These are phyloP conservation scores for Nomada lathburiana DNA, from an alignment of 2,888 invertebrate genomes.

Conservation along the genomic window DNA sequence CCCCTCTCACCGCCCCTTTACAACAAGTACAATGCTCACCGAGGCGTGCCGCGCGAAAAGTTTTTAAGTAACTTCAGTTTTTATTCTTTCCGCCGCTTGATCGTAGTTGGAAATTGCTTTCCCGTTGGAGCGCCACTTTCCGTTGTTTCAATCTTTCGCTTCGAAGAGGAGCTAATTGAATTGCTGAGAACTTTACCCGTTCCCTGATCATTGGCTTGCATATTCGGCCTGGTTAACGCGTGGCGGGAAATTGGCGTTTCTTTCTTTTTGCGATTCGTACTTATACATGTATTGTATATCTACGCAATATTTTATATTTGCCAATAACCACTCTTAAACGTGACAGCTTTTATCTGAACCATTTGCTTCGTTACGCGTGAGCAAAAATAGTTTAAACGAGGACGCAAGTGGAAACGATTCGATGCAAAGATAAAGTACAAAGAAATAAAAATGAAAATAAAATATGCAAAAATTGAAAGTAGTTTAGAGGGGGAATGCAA, in stretches of 20 bases:
- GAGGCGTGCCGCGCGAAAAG: slow-evolving; percentile 21
- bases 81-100: slow-evolving; percentile 16
- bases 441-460: no score
- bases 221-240: not conserved
- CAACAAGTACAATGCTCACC: slow-evolving; percentile 38
- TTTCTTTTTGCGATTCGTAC: not conserved
- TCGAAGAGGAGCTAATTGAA: slow-evolving; percentile 18
- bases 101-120: slow-evolving; percentile 5
- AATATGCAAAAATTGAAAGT: no score
- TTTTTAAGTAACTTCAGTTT: slow-evolving; percentile 46
- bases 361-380: no score
- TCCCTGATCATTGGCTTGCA: not conserved
- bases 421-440: no score
- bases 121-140: not conserved
- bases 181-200: slow-evolving; percentile 11
- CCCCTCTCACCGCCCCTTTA: not conserved
- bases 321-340: no score
- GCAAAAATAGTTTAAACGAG: no score
- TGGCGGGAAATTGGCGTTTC: not conserved
- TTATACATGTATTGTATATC: no score
- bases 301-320: no score
- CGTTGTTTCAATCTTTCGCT: slow-evolving; percentile 20
- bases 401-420: no score
- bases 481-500: no score
- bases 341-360: no score